Evolutionary conservation across 2,113 vertebrate genomes (phyloP), one percentile per base, ranked within the genome.

Genomic region (Hippopotamus amphibius): DNA sequence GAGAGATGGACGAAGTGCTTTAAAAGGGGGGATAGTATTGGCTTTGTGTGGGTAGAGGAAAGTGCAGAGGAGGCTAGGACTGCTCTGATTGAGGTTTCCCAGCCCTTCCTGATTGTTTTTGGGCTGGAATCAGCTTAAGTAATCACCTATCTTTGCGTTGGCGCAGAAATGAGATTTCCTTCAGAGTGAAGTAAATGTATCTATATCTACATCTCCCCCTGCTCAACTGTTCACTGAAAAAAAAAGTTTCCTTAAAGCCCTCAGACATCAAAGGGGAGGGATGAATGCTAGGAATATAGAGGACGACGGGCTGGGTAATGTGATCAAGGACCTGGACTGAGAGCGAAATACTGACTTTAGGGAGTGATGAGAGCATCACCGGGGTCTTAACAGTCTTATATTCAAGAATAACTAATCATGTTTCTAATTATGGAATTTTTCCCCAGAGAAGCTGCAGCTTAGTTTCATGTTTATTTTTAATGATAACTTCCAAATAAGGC

Each of bases 381-480:
- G 13, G 57, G 17, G 46, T 37, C 53, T 48, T 74, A 46, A 30
- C 33, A n/a, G 50, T 50, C 55, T 33, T 24, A 7, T 19, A n/a
- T 68, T 95, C 30, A 24, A 14, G 26, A 71, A 37, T 46, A 79
- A n/a, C 71, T 57, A 68, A 53, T 37, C 26, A 21, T 59, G 16
- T 74, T 72, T 8, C 53, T 89, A 15, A 26, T 71, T 69, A 17
- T 65, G 85, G 53, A 71, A 71, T 93, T 88, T 72, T 71, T 46
- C 24, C 9, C 24, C 37, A 50, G 30, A 68, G 37, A 15, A 81
- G 16, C 48, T 71, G 30, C n/a, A n/a, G 12, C 30, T 84, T 65
- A 24, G n/a, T 81, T 86, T 92, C 17, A 55, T 57, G 48, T 87
- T 74, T 82, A n/a, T 95, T 93, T 93, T 76, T 33, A 80, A 24